Evolutionary conservation across 37 sponge, comb jelly and placozoan genomes (phyloP), one percentile per base, ranked within the genome.

Genomic region (Sycon ciliatum): DNA sequence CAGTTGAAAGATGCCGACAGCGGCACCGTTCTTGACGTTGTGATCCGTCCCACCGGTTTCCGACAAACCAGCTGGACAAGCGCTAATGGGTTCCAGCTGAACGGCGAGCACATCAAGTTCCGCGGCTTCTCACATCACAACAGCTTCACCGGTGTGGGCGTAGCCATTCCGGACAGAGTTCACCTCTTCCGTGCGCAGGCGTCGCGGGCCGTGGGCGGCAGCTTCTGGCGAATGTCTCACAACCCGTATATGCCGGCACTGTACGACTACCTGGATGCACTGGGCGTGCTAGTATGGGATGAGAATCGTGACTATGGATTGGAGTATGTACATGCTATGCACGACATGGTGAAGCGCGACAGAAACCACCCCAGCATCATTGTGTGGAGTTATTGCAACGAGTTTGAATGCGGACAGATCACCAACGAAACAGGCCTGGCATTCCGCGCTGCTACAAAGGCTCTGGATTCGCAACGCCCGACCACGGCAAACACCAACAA

Each of bases 191-290:
- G 77, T n/a, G 82, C 70, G 9, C 82, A 81, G 39, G 26, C 66
- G 24, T 65, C 75, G 72, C 52, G 82, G 69, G 82, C 76, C 28
- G 82, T 75, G 7, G 82, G 76, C 33, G 82, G 61, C 39, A 81
- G 75, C 38, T 40, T 76, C 9, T 81, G 82, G 82, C 58, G 82
- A 4, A 81, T 81, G 82, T 81, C 82, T 3, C 82, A 81, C 60
- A 81, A 81, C 30, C 82, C 82, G 24, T 71, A 76, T 7, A 68
- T 74, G 3, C 81, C 81, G 13, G 54, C 75, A 6, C 37, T 81
- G 70, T 62, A 74, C 38, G 81, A 81, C 46, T 63, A 75, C 26
- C 3, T 81, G 5, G 82, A 81, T 56, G 33, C 36, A 36, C n/a
- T 81, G 3, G 82, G 82, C 16, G 69, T 81, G 1, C 31, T 81